Base-by-base conservation (phyloP, 2,888 invertebrate genomes). In the Hirtodrosophila confusa region DNA sequence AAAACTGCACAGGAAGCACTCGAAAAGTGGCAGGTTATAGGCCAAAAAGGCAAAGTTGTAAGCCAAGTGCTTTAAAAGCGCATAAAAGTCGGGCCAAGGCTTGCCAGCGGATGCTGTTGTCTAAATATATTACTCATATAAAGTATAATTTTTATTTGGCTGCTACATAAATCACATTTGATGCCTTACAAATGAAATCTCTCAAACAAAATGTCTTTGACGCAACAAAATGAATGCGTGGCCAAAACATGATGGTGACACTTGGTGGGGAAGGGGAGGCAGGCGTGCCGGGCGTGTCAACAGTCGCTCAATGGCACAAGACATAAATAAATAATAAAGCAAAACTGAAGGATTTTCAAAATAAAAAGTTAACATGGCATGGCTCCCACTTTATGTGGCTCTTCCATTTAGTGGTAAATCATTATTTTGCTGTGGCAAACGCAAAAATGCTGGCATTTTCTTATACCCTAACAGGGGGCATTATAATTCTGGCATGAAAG, bases 281-380 rank as follows among this genome's bases (percentile, higher is more conserved):
- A n/a, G 64, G 82, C 76, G 62, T 61, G 79, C 33, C 61, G 7
- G 53, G 58, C 57, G 69, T 84, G 85, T 87, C 79, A 72, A 73
- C 86, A 83, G 86, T 79, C 86, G 69, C 68, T 87, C 86, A 85
- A 72, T 82, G 82, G 69, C 87, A 70, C 66, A 70, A 70, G 58
- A 70, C 63, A 66, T 61, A 70, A 66, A 82, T 88, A 86, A 82
- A 88, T 83, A 88, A 88, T 55, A 67, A 60, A 64, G 58, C 37
- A 41, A 67, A 61, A 61, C 43, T 73, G 73, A 74, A 77, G 74
- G 68, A 66, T 77, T 77, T 72, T 60, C 27, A 27, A 27, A 27
- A 27, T 5, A 27, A 27, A 27, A 27, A 27, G 17, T 17, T 17
- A 17, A 17, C 17, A 17, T 17, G 17, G 17, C 17, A 17, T 17